Evolutionary conservation across 2,113 vertebrate genomes (phyloP).

Genomic region (Lamprotornis superbus): DNA sequence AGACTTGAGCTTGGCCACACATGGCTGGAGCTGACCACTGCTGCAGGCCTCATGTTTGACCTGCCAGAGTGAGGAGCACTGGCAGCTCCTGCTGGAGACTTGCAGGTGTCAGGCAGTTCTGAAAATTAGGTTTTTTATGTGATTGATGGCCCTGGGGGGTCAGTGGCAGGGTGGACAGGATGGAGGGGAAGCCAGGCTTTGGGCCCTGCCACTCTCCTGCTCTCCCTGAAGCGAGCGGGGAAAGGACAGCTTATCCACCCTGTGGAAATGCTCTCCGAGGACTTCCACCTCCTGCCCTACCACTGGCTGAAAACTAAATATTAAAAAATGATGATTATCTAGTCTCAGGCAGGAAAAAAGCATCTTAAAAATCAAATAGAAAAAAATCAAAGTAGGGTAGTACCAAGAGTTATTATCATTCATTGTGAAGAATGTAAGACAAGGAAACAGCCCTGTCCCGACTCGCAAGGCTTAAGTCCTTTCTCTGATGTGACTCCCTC

Average conservation of each 20-base stretch:
- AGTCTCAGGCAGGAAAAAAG: not conserved
- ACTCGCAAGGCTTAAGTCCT: not conserved
- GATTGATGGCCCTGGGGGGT: not conserved
- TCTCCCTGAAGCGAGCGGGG: not conserved
- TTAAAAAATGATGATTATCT: not conserved
- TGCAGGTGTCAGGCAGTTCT: not conserved
- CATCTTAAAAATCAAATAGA: not conserved
- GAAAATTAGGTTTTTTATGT: not conserved
- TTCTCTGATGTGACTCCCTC: not conserved
- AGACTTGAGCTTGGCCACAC: accelerated
- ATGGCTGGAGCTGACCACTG: accelerated
- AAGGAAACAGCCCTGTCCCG: not conserved
- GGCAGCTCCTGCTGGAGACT: not conserved
- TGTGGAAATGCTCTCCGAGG: not conserved
- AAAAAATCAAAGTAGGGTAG: not conserved
- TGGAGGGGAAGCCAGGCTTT: not conserved
- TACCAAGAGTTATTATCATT: not conserved
- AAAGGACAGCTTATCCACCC: not conserved
- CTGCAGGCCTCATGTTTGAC: not conserved
- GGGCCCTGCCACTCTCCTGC: accelerated
- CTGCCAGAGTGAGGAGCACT: accelerated
- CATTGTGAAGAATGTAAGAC: not conserved
- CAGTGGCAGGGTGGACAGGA: not conserved
- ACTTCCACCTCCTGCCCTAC: not conserved
- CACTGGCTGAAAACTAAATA: not conserved